These are phyloP conservation scores for Junonia oenone DNA, from an alignment of 2,888 invertebrate genomes.

Conservation along the genomic window DNA sequence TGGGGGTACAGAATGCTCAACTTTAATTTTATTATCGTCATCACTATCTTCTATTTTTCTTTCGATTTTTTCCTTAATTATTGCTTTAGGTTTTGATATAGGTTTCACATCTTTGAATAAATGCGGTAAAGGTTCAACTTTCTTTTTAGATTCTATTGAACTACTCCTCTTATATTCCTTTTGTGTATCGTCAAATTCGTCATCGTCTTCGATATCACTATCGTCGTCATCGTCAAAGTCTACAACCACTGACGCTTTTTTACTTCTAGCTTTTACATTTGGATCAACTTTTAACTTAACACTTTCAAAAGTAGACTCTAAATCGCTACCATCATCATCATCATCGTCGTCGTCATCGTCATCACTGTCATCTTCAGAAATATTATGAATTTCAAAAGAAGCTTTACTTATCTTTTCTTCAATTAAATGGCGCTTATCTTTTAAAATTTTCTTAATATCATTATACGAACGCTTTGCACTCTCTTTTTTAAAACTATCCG, in stretches of 20 bases:
- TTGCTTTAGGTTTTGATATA: conserved; percentile 22
- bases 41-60: conserved; percentile 10
- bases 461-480: conserved; percentile 54
- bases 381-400: conserved; percentile 26
- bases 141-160: conserved; percentile 28
- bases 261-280: conserved; percentile 18
- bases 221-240: conserved; percentile 27
- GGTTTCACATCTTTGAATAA: conserved; percentile 22
- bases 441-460: conserved; percentile 49
- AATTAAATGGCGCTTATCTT: conserved; percentile 48
- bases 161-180: conserved; percentile 22
- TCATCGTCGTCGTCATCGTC: conserved; percentile 42
- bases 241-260: conserved; percentile 26
- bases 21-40: conserved; percentile 22
- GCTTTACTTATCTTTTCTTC: conserved; percentile 42
- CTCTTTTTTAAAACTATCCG: conserved; percentile 58
- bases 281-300: conserved; percentile 13
- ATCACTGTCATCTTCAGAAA: conserved; percentile 43
- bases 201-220: conserved; percentile 26
- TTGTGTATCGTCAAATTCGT: conserved; percentile 22
- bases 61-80: conserved; percentile 22
- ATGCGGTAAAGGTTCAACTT: conserved; percentile 19
- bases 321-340: conserved; percentile 33
- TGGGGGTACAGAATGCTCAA: conserved; percentile 16
- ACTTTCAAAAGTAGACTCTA: conserved; percentile 15